These are phyloP conservation scores for Cyaniris semiargus DNA, from an alignment of 2,888 invertebrate species.

Conservation along the genomic window DNA sequence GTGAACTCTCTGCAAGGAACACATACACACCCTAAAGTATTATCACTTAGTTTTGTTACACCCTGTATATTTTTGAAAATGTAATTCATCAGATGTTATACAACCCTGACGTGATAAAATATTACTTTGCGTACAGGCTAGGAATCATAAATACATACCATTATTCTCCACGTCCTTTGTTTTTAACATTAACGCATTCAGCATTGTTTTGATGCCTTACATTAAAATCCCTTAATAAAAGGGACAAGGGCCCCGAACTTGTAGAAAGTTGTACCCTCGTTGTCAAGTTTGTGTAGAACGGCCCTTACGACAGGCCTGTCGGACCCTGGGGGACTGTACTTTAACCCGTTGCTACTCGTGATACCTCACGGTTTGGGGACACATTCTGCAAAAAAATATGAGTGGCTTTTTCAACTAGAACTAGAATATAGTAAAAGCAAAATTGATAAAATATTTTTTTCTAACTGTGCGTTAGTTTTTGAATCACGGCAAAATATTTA, in stretches of 20 bases:
- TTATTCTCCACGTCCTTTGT: neutral
- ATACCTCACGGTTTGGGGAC: neutral
- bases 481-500: no score
- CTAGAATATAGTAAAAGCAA: neutral
- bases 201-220: neutral
- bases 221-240: neutral
- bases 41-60: no score
- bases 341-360: neutral
- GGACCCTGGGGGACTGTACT: constrained; percentile 1
- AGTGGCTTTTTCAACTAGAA: neutral
- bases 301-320: neutral
- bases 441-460: neutral
- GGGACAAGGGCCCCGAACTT: neutral
- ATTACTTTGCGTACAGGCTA: neutral
- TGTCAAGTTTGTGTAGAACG: constrained; percentile 14
- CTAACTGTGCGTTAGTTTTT: no score
- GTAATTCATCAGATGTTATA: no score
- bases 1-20: no score
- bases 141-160: neutral
- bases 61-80: no score
- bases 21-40: no score
- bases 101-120: neutral
- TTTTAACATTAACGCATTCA: neutral
- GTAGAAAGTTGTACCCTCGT: constrained; percentile 12
- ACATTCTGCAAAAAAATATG: neutral